These are phyloP conservation scores for Muricea muricata DNA, from an alignment of 92 coral and sea anemone genomes.

Conservation along the genomic window DNA sequence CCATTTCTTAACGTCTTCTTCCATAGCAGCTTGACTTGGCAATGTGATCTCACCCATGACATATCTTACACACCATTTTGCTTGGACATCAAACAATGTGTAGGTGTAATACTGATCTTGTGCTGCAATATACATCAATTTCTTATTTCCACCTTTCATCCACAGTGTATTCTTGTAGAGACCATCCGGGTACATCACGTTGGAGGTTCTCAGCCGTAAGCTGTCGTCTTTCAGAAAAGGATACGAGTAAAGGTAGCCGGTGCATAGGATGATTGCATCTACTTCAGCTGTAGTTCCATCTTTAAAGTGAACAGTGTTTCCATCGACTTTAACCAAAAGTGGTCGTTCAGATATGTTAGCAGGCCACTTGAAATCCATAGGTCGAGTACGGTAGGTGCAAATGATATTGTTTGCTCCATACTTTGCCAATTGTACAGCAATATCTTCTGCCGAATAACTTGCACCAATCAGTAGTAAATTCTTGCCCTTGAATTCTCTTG, in stretches of 20 bases:
- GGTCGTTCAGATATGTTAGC: conserved; percentile 54
- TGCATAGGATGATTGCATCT: not conserved
- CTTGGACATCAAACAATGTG: conserved; percentile 34
- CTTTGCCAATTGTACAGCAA: conserved; percentile 60
- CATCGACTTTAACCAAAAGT: conserved; percentile 60
- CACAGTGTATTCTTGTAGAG: conserved; percentile 59
- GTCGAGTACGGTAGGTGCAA: conserved; percentile 55
- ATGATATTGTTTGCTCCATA: conserved; percentile 60
- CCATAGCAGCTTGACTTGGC: conserved; percentile 4
- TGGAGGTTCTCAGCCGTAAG: conserved; percentile 46
- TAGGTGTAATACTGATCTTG: conserved; percentile 56
- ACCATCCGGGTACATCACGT: conserved; percentile 51
- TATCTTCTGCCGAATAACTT: conserved; percentile 68
- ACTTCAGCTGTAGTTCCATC: conserved; percentile 49
- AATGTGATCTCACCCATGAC: not conserved
- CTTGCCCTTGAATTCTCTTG: conserved; percentile 43
- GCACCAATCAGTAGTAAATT: conserved; percentile 59
- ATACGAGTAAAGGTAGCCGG: conserved; percentile 58
- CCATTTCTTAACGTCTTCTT: conserved; percentile 50
- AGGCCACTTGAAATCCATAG: conserved; percentile 76
- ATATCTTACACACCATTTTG: conserved; percentile 16
- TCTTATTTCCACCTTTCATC: conserved; percentile 55
- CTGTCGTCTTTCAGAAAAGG: conserved; percentile 57
- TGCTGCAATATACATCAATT: conserved; percentile 52
- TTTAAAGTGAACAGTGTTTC: conserved; percentile 60